These are phyloP conservation scores for Labrus mixtus DNA, from an alignment of 2,113 vertebrate species.

Conservation along the genomic window DNA sequence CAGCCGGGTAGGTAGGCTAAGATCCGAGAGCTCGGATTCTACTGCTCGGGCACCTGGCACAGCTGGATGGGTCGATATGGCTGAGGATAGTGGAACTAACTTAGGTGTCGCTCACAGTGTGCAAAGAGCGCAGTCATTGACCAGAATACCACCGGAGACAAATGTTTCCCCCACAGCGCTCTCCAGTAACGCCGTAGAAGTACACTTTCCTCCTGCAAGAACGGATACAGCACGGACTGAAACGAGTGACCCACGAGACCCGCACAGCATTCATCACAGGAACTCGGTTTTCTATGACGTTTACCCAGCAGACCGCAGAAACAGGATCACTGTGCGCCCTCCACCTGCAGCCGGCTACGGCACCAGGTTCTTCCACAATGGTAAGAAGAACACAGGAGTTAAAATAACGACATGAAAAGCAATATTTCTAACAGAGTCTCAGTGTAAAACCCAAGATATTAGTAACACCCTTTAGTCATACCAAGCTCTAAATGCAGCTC, in stretches of 20 bases:
- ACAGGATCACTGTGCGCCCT: constrained; percentile 44
- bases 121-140: constrained; percentile 28
- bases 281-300: constrained; percentile 82
- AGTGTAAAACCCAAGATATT: too few species aligned
- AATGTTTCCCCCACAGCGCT: constrained; percentile 29
- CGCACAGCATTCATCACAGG: constrained; percentile 65
- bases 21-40: constrained; percentile 11
- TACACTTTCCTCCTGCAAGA: constrained; percentile 17
- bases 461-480: too few species aligned
- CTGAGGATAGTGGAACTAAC: not conserved
- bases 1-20: not conserved
- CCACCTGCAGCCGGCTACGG: constrained; percentile 71
- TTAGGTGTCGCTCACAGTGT: not conserved
- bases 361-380: constrained; percentile 83
- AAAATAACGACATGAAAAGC: too few species aligned
- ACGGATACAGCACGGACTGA: constrained; percentile 27
- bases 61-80: not conserved
- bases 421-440: too few species aligned
- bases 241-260: constrained; percentile 56
- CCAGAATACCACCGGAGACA: constrained; percentile 22
- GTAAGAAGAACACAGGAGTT: constrained; percentile 66
- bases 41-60: not conserved
- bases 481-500: too few species aligned
- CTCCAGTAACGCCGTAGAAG: constrained; percentile 58
- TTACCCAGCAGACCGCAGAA: constrained; percentile 69